phyloP scores from a whole-genome alignment of 2,113 vertebrate species.

The Oreochromis aureus region DNA sequence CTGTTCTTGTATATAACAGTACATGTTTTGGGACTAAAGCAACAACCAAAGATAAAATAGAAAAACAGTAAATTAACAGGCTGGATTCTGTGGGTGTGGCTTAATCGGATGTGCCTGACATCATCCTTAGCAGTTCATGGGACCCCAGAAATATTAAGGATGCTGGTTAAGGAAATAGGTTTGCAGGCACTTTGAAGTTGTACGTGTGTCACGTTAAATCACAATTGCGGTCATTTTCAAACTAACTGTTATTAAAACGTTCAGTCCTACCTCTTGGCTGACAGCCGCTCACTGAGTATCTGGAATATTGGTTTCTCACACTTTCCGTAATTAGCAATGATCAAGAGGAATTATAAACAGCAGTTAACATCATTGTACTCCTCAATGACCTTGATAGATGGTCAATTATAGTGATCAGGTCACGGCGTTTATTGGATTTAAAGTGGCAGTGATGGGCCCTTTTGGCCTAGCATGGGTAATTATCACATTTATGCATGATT shows the following conservation, averaged over 20 bases:
- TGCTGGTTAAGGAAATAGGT: not conserved
- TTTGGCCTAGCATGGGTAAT: constrained; percentile 67
- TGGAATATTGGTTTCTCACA: constrained; percentile 63
- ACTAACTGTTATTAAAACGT: constrained; percentile 1
- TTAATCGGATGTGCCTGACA: not conserved
- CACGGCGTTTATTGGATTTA: constrained; percentile 71
- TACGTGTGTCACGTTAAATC: not conserved
- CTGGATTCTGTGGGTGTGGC: not conserved
- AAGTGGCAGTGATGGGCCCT: constrained; percentile 72
- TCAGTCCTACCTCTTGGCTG: constrained; percentile 11
- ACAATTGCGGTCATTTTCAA: not conserved
- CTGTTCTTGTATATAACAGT: not conserved
- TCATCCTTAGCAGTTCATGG: not conserved
- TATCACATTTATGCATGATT: constrained; percentile 77
- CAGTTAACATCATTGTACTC: constrained; percentile 67
- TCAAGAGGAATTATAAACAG: constrained; percentile 75
- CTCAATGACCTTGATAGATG: constrained; percentile 77
- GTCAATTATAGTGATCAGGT: constrained; percentile 79
- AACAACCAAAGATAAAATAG: not conserved
- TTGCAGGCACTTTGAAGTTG: not conserved
- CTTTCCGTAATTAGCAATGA: constrained; percentile 75
- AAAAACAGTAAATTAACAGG: not conserved
- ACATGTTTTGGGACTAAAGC: not conserved
- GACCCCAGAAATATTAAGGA: not conserved
- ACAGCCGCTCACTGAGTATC: constrained; percentile 25